Base-by-base conservation (phyloP, 1,140 invertebrate species). In the Plodia interpunctella region DNA sequence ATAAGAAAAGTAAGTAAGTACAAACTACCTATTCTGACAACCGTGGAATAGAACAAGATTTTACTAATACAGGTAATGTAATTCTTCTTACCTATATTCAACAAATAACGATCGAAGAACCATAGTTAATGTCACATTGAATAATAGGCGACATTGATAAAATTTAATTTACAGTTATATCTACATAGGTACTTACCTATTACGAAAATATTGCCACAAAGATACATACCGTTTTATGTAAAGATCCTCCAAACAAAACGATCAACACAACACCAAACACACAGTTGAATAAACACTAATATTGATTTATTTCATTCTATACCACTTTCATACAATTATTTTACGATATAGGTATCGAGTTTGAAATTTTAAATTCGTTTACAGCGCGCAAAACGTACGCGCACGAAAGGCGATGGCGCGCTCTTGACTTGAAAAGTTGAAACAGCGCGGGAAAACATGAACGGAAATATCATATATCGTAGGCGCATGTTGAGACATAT, bases 361-460 rank as follows among this genome's bases (percentile, higher is more conserved):
- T 69, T 61, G 61, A 44, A 56, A 63, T 71, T n/a, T n/a, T n/a
- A n/a, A n/a, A n/a, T 72, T 72, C 65, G 68, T 73, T 11, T 58
- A 5, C 18, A 2, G 10, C 25, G 50, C 57, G 11, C 11, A 59
- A 21, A 17, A 70, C 72, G 78, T 76, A 78, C 77, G 78, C 83
- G 80, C 81, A 77, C 81, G 64, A 72, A 83, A 79, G 77, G 73
- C 58, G 25, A 66, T 72, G 70, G 71, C 68, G 62, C 73, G 67
- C 74, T 65, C 68, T 73, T 62, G 66, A 44, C 38, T 44, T 44
- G 38, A 35, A 35, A 35, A 25, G 21, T 78, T 67, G 57, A 70
- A 69, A 57, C 32, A 63, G 69, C 70, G 76, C 78, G 76, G 76
- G 74, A 80, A 81, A 44, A 15, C 13, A 63, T 60, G 57, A 74